Evolutionary conservation across 1,140 invertebrate species (phyloP).

Genomic region (Zaprionus ornatus): DNA sequence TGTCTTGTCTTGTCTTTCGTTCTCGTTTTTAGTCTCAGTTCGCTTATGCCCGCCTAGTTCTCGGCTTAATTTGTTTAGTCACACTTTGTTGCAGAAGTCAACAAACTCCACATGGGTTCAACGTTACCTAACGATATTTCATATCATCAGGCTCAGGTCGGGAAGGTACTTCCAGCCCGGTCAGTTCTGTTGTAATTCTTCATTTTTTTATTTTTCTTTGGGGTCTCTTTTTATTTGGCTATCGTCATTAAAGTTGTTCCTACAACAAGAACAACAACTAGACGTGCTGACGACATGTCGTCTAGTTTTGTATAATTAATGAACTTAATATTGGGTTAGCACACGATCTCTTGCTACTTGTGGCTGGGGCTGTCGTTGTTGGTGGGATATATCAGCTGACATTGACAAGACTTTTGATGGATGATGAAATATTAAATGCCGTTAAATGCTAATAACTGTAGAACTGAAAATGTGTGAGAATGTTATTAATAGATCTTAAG

Average conservation of each 20-base stretch:
- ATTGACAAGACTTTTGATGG: not conserved
- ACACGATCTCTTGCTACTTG: not conserved
- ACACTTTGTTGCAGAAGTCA: conserved; percentile 81
- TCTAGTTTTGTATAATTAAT: conserved; percentile 73
- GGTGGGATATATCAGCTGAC: not conserved
- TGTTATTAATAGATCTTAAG: not conserved
- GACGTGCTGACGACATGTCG: conserved; percentile 56
- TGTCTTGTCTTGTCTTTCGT: conserved; percentile 11
- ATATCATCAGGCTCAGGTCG: conserved; percentile 38
- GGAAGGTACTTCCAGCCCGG: conserved; percentile 17
- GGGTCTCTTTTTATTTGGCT: conserved; percentile 42
- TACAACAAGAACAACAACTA: conserved; percentile 22
- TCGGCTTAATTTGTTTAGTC: conserved; percentile 78
- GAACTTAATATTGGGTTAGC: conserved; percentile 30
- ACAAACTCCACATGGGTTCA: conserved; percentile 76
- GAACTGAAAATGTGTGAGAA: not conserved
- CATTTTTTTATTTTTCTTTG: conserved; percentile 39
- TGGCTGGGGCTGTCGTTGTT: not conserved
- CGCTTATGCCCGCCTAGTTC: conserved; percentile 45
- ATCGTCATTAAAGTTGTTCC: conserved; percentile 63
- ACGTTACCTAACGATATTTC: conserved; percentile 55
- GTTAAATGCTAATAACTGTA: not conserved
- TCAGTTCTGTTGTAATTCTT: not conserved
- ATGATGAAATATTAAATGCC: not conserved
- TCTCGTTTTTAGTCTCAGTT: conserved; percentile 45